Evolutionary conservation across 2,888 invertebrate species (phyloP).

Genomic region (Tholera decimalis): DNA sequence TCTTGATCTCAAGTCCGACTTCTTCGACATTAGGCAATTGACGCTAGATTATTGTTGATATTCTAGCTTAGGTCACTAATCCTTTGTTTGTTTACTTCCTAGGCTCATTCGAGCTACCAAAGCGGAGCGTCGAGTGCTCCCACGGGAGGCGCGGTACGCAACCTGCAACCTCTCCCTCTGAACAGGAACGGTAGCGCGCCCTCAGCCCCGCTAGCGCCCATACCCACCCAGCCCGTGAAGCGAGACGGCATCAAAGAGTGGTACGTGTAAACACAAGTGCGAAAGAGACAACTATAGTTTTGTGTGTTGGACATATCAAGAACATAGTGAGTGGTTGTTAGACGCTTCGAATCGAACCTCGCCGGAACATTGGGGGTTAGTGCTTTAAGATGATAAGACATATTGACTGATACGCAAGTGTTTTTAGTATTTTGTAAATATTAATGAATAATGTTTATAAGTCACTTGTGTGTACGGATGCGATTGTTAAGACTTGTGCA

Average conservation of each 20-base stretch:
- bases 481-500: constrained; percentile 69
- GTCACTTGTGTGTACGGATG: constrained; percentile 83
- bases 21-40: too few species aligned
- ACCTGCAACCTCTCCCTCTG: constrained; percentile 86
- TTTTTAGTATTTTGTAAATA: constrained; percentile 87
- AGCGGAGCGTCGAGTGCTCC: constrained; percentile 85
- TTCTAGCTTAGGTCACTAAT: not conserved
- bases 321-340: constrained; percentile 63
- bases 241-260: constrained; percentile 98
- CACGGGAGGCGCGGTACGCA: constrained; percentile 87
- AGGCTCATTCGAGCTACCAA: constrained; percentile 89
- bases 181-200: constrained; percentile 82
- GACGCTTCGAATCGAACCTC: constrained; percentile 61
- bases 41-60: too few species aligned
- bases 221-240: constrained; percentile 92
- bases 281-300: constrained; percentile 30
- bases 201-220: constrained; percentile 89
- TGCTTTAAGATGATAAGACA: constrained; percentile 75
- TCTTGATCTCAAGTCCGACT: too few species aligned
- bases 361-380: constrained; percentile 62
- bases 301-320: constrained; percentile 61
- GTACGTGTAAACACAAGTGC: constrained; percentile 94
- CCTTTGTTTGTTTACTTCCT: constrained; percentile 20
- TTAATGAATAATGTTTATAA: constrained; percentile 81
- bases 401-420: constrained; percentile 89